Evolutionary conservation across 2,888 invertebrate genomes (phyloP).

Genomic region (Baronia brevicornis): DNA sequence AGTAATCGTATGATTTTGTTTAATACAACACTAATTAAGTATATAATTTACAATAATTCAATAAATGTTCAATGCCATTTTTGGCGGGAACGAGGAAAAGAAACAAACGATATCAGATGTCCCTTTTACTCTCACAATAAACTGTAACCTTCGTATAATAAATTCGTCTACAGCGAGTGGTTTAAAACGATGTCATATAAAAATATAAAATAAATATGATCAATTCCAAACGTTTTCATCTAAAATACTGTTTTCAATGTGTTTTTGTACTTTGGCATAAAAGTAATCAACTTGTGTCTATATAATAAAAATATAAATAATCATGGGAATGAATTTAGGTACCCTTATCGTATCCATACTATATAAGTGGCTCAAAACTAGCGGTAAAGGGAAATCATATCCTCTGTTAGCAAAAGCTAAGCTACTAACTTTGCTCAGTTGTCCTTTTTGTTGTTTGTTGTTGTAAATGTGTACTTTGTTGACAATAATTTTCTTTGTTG

Average conservation of each 20-base stretch:
- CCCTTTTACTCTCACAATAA: slow-evolving; percentile 17
- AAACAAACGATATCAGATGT: background rate
- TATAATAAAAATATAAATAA: slow-evolving; percentile 5
- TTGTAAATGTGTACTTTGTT: too few species aligned
- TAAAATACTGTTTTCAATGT: slow-evolving; percentile 6
- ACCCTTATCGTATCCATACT: too few species aligned
- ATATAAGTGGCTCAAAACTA: too few species aligned
- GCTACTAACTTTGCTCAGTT: too few species aligned
- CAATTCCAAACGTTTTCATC: slow-evolving; percentile 15
- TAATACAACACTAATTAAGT: slow-evolving; percentile 76
- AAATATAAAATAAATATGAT: slow-evolving; percentile 10
- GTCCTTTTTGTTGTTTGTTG: too few species aligned
- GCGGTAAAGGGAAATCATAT: too few species aligned
- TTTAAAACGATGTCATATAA: slow-evolving; percentile 4
- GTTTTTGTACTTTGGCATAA: slow-evolving; percentile 11
- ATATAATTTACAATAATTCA: slow-evolving; percentile 69
- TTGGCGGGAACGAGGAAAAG: slow-evolving; percentile 23
- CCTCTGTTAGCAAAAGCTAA: too few species aligned
- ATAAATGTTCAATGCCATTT: slow-evolving; percentile 39
- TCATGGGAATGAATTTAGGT: too few species aligned
- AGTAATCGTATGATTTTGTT: slow-evolving; percentile 70
- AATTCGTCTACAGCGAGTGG: slow-evolving; percentile 7
- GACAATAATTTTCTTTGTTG: too few species aligned
- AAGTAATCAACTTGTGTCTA: slow-evolving; percentile 5
- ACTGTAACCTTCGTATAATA: slow-evolving; percentile 17